phyloP scores from a whole-genome alignment of 2,888 invertebrate species.

The Caenorhabditis afra region DNA sequence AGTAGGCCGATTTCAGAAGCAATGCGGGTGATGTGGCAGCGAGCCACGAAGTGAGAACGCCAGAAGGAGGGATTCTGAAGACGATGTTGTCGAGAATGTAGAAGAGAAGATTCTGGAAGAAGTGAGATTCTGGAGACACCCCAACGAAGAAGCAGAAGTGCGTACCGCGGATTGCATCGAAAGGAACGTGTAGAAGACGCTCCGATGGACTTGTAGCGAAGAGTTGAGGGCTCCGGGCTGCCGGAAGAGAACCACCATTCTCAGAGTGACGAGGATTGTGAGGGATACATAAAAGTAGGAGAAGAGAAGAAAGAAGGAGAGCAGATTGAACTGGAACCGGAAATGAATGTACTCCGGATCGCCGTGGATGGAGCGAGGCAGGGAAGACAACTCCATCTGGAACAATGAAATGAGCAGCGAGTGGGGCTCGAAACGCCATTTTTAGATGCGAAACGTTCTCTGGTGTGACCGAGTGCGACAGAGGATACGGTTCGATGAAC shows the following conservation, averaged over 20 bases:
- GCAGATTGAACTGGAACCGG: neutral
- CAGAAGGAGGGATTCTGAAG: constrained; percentile 11
- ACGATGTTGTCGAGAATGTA: constrained; percentile 16
- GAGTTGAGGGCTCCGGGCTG: neutral
- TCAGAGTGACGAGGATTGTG: neutral
- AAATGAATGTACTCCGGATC: neutral
- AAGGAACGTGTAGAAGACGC: constrained; percentile 28
- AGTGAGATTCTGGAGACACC: neutral
- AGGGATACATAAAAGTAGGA: constrained; percentile 6
- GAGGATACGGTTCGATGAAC: too few species aligned
- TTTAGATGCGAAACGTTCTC: too few species aligned
- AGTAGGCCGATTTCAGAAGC: constrained; percentile 11
- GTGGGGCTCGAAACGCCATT: too few species aligned
- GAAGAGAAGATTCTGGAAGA: constrained; percentile 10
- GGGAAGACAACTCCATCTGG: neutral
- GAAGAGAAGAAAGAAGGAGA: neutral
- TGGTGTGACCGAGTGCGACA: too few species aligned
- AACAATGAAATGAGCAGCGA: too few species aligned
- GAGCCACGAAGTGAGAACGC: constrained; percentile 9
- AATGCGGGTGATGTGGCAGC: neutral
- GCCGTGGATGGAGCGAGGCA: constrained; percentile 1
- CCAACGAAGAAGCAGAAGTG: neutral
- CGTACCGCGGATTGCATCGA: constrained; percentile 37
- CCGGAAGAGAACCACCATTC: neutral
- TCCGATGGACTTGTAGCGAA: constrained; percentile 5